Evolutionary conservation across 2,113 vertebrate species (phyloP).

Genomic region (Panurus biarmicus): DNA sequence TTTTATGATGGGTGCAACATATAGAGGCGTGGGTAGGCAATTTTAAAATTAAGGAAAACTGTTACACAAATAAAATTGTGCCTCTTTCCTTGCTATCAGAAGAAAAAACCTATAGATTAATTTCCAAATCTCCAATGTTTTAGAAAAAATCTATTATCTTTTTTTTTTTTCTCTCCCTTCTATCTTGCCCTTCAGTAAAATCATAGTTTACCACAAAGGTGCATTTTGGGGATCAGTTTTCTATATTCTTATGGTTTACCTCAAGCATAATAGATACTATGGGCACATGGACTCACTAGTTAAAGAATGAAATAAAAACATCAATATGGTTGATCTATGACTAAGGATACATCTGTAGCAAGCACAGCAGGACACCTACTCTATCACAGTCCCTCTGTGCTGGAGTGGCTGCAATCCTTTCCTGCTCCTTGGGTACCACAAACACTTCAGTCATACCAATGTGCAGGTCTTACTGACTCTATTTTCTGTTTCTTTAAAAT

Average conservation of each 20-base stretch:
- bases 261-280: neutral
- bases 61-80: neutral
- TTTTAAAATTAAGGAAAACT: neutral
- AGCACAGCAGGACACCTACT: neutral
- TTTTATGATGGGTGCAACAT: neutral
- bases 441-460: neutral
- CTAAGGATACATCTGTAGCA: neutral
- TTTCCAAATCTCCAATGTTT: neutral
- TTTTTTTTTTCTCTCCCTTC: neutral
- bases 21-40: neutral
- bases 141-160: neutral
- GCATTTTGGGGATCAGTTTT: neutral
- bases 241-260: neutral
- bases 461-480: neutral
- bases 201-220: neutral
- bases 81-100: neutral
- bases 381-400: neutral
- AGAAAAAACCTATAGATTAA: neutral
- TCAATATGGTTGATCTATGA: accelerated
- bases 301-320: neutral
- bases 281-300: neutral
- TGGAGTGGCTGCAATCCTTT: neutral
- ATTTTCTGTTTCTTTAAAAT: neutral
- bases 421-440: neutral
- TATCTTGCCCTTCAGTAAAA: neutral